Conservation (phyloP, 2,113 vertebrate genomes). For the Mohoua ochrocephala region DNA sequence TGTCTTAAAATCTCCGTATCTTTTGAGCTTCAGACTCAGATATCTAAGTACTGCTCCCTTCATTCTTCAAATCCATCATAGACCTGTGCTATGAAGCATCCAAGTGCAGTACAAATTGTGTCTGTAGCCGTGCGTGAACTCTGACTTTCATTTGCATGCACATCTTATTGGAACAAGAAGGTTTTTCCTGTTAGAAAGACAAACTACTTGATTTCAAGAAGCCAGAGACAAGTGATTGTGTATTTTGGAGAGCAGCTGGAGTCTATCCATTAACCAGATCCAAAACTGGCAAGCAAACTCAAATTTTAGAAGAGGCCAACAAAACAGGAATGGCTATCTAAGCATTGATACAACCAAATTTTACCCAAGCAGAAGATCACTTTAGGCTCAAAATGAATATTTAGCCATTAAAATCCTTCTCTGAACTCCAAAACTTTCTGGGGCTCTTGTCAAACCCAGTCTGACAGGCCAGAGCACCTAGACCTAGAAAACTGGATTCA, state of each 20-base stretch:
- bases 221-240: not conserved
- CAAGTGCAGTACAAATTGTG: not conserved
- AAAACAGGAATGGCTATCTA: not conserved
- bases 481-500: not conserved
- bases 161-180: not conserved
- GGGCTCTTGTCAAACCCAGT: not conserved
- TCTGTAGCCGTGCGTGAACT: not conserved
- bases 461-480: not conserved
- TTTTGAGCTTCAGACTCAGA: slow-evolving; percentile 40
- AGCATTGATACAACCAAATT: not conserved
- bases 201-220: slow-evolving; percentile 38
- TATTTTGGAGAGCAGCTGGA: slow-evolving; percentile 30
- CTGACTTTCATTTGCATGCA: not conserved
- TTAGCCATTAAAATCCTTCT: not conserved
- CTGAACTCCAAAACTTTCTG: not conserved
- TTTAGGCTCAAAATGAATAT: not conserved
- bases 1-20: slow-evolving; percentile 39
- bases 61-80: not conserved
- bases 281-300: not conserved
- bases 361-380: not conserved
- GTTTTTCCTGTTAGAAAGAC: not conserved
- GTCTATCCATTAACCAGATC: not conserved
- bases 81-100: not conserved
- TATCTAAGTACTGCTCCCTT: slow-evolving; percentile 34
- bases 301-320: not conserved